Base-by-base conservation (phyloP, 2,113 vertebrate species). In the Leptodactylus fuscus region DNA sequence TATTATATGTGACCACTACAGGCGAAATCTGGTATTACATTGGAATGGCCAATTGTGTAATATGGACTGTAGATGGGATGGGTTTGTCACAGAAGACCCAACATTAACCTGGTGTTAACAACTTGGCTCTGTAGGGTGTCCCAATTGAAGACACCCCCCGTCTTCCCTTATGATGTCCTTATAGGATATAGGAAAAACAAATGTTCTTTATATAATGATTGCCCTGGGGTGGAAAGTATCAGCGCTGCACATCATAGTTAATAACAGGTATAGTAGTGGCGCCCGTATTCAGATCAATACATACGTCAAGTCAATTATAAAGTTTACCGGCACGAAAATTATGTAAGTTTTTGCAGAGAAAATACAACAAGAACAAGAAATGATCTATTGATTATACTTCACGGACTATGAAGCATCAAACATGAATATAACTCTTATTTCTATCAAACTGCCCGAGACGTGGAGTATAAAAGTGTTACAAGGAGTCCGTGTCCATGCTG, bases 251-350 rank as follows among this genome's bases (percentile, higher is more conserved):
- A 62, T 62, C 60, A 62, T 18, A 0, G 27, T 6, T 29, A 29
- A 62, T 29, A 62, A 29, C 27, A 15, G 60, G n/a, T n/a, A 16
- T 5, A 27, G 60, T 32, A 62, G 60, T 12, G n/a, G n/a, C n/a
- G n/a, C 1, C 60, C 5, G 60, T 62, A 62, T 29, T 27, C 27
- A 5, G 5, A 62, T 62, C 60, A 62, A 62, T 62, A 62, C 60
- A 29, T 29, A 62, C 32, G 60, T 62, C 60, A 29, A 29, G 60
- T 62, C 60, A 62, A 62, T 62, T 62, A 62, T 62, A 62, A 62
- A 62, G 60, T 62, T 58, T 62, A 62, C 60, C 27, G 13, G 24
- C 24, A 62, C 60, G 32, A 32, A 62, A 62, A 62, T 62, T 62
- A 62, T 62, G 24, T 62, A 62, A 27, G 24, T 62, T 62, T 29